A percentile compares a stretch with the other conserved stretches of the same genome.
These are phyloP conservation scores for Arctopsyche grandis DNA, from an alignment of 1,140 invertebrate genomes.

Conservation along the genomic window DNA sequence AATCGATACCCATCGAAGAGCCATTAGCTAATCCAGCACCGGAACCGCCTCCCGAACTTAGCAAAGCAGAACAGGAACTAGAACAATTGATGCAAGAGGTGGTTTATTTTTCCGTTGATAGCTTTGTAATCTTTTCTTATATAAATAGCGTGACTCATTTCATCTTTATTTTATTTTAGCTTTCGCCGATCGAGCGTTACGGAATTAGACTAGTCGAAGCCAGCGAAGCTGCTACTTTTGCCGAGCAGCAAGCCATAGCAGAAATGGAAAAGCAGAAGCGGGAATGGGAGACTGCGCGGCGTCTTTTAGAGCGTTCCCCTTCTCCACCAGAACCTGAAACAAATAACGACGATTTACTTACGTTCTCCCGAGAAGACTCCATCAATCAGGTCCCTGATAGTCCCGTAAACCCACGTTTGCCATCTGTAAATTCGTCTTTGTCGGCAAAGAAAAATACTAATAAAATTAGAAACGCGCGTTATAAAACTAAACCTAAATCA, in stretches of 20 bases:
- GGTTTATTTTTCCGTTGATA: constrained; percentile 37
- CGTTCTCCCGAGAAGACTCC: constrained; percentile 76
- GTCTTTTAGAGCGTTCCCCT: constrained; percentile 78
- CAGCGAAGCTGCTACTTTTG: constrained; percentile 84
- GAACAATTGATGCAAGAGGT: constrained; percentile 86
- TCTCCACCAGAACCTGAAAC: constrained; percentile 70
- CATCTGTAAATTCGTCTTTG: constrained; percentile 14
- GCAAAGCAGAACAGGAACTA: constrained; percentile 86
- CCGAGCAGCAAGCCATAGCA: constrained; percentile 88
- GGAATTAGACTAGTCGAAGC: constrained; percentile 92
- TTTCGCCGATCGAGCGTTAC: constrained; percentile 92
- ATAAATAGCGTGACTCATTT: neutral
- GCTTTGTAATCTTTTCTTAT: neutral
- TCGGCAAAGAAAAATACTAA: constrained; percentile 20
- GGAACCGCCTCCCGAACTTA: constrained; percentile 70
- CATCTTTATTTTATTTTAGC: constrained; percentile 65
- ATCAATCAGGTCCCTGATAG: constrained; percentile 82
- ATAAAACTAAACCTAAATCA: constrained; percentile 5
- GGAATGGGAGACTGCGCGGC: constrained; percentile 91
- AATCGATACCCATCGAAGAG: constrained; percentile 91
- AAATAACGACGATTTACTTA: constrained; percentile 61
- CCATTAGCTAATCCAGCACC: constrained; percentile 63
- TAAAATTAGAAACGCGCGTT: neutral
- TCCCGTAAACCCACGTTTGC: constrained; percentile 52
- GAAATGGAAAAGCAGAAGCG: constrained; percentile 92